Conservation (phyloP, 2,797 vertebrate genomes). For the Rhinichthys osculus region DNA sequence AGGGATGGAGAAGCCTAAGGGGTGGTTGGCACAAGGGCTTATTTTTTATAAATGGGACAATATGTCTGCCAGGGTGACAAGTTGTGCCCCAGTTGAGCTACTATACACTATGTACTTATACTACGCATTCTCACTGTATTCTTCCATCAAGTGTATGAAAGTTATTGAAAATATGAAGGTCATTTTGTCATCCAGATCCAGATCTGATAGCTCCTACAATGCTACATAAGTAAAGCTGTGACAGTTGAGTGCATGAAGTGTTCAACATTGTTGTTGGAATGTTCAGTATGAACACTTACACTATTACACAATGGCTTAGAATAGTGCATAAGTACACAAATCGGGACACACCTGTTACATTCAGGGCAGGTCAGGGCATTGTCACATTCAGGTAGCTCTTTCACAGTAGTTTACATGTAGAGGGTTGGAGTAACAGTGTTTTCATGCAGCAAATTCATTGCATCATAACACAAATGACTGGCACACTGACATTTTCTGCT, state of each 20-base stretch:
- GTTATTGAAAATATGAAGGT: neutral
- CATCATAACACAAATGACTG: no score
- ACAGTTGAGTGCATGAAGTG: neutral
- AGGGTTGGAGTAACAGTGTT: neutral
- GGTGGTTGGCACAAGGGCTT: constrained; percentile 18
- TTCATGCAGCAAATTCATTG: neutral
- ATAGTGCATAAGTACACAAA: no score
- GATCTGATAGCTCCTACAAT: neutral
- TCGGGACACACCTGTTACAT: no score
- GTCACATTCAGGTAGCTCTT: neutral
- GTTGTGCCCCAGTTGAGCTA: neutral
- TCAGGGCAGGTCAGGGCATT: neutral
- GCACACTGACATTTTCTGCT: no score
- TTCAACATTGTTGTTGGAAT: neutral
- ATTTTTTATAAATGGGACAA: neutral
- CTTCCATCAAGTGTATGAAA: neutral
- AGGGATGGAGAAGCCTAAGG: constrained; percentile 1
- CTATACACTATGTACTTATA: neutral
- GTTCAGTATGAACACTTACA: neutral
- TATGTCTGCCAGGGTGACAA: neutral
- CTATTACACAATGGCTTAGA: neutral
- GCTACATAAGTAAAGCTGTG: neutral
- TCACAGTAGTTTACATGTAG: neutral
- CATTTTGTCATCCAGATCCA: neutral
- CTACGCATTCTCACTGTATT: neutral